Conservation (phyloP, 2,113 vertebrate genomes). For the Osmerus eperlanus region DNA sequence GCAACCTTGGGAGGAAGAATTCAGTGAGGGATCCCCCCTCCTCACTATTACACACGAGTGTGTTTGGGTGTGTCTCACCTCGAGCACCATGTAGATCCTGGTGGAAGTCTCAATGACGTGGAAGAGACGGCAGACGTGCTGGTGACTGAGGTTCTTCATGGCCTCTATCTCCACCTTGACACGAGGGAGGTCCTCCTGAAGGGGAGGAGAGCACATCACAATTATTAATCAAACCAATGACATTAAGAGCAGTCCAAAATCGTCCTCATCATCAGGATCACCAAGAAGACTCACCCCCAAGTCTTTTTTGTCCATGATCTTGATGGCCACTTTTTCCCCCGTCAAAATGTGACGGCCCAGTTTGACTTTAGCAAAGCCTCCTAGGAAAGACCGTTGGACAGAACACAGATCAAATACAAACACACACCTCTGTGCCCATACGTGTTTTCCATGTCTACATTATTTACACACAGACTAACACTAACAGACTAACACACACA, state of each 20-base stretch:
- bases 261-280: not conserved
- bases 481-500: not conserved
- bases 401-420: not conserved
- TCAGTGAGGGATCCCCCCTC: too few relatives aligned
- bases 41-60: too few relatives aligned
- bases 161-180: slow-evolving; percentile 92
- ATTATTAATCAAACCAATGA: not conserved
- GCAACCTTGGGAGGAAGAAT: too few relatives aligned
- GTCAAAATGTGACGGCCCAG: slow-evolving; percentile 84
- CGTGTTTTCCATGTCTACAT: not conserved
- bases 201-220: slow-evolving; percentile 11
- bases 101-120: slow-evolving; percentile 89
- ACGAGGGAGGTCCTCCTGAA: slow-evolving; percentile 86
- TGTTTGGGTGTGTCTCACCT: slow-evolving; percentile 68
- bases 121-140: slow-evolving; percentile 89
- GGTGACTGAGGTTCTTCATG: slow-evolving; percentile 91
- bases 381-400: slow-evolving; percentile 58
- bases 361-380: slow-evolving; percentile 96
- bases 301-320: slow-evolving; percentile 92
- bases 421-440: not conserved
- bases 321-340: slow-evolving; percentile 91
- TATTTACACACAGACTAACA: not conserved
- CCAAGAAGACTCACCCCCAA: slow-evolving; percentile 79
- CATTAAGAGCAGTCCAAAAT: not conserved
- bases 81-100: slow-evolving; percentile 92